These are phyloP conservation scores for Myripristis murdjan DNA, from an alignment of 2,797 vertebrate genomes.

Conservation along the genomic window DNA sequence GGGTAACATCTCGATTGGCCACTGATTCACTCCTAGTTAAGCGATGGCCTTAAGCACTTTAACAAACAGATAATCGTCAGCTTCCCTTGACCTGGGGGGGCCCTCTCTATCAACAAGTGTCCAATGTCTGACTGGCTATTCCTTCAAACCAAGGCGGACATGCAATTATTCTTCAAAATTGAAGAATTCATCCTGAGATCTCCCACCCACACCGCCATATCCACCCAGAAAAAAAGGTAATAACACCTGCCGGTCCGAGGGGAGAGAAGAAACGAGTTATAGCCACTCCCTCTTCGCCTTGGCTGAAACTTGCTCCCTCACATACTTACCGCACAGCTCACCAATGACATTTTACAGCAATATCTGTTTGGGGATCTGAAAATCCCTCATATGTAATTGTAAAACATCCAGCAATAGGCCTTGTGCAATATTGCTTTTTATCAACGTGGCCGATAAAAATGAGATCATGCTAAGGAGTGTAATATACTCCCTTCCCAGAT, in stretches of 20 bases:
- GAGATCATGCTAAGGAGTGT: slow-evolving; percentile 40
- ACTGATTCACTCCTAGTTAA: slow-evolving; percentile 28
- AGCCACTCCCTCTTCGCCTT: slow-evolving; percentile 16
- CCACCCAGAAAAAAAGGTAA: slow-evolving; percentile 45
- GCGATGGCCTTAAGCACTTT: slow-evolving; percentile 40
- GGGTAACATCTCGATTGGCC: slow-evolving; percentile 29
- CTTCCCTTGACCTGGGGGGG: slow-evolving; percentile 25
- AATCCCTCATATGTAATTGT: slow-evolving; percentile 33
- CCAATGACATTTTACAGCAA: slow-evolving; percentile 41
- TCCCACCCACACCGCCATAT: slow-evolving; percentile 35
- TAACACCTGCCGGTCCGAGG: slow-evolving; percentile 32
- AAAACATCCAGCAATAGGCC: slow-evolving; percentile 37
- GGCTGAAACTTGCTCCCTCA: slow-evolving; percentile 13
- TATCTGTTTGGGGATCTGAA: slow-evolving; percentile 41
- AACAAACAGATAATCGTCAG: slow-evolving; percentile 52
- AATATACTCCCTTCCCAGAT: slow-evolving; percentile 41
- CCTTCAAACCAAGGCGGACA: slow-evolving; percentile 52
- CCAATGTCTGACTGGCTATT: slow-evolving; percentile 46
- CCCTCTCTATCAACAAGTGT: slow-evolving; percentile 44
- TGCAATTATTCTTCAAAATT: slow-evolving; percentile 69
- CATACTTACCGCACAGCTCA: slow-evolving; percentile 17
- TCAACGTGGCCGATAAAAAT: slow-evolving; percentile 45
- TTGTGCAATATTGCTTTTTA: slow-evolving; percentile 29
- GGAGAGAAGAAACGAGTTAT: slow-evolving; percentile 22
- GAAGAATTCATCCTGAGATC: slow-evolving; percentile 55